Conservation (phyloP, 2,113 vertebrate species). For the Brachionichthys hirsutus region DNA sequence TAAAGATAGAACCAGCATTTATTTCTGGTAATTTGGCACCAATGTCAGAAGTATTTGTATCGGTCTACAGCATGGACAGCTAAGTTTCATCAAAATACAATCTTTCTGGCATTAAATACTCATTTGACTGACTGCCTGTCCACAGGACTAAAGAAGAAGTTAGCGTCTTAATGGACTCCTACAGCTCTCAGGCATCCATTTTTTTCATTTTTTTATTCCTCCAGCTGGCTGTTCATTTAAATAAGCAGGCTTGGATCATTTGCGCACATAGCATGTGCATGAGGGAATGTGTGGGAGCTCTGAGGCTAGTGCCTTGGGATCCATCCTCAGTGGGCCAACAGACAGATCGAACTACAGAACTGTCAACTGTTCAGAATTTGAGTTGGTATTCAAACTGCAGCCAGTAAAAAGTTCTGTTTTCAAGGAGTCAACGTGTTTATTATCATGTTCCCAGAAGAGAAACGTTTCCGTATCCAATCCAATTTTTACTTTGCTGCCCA, state of each 20-base stretch:
- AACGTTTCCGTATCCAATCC: too few relatives aligned
- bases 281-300: neutral
- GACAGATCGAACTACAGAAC: slow-evolving; percentile 25
- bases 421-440: slow-evolving; percentile 11
- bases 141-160: slow-evolving; percentile 15
- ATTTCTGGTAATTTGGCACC: too few relatives aligned
- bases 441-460: neutral
- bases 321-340: slow-evolving; percentile 19
- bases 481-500: too few relatives aligned
- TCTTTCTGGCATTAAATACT: neutral
- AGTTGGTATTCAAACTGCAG: slow-evolving; percentile 27
- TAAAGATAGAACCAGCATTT: too few relatives aligned
- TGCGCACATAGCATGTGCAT: slow-evolving; percentile 6
- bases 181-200: slow-evolving; percentile 26
- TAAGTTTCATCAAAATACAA: too few relatives aligned
- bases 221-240: slow-evolving; percentile 41
- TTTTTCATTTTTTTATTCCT: slow-evolving; percentile 40
- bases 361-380: slow-evolving; percentile 30
- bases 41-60: too few relatives aligned
- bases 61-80: too few relatives aligned
- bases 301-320: slow-evolving; percentile 1
- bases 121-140: slow-evolving; percentile 8
- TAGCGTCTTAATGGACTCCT: slow-evolving; percentile 41
- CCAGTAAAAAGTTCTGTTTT: slow-evolving; percentile 22
- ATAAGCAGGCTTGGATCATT: slow-evolving; percentile 21